Conservation (phyloP, 92 coral and sea anemone species). For the Porites cylindrica region DNA sequence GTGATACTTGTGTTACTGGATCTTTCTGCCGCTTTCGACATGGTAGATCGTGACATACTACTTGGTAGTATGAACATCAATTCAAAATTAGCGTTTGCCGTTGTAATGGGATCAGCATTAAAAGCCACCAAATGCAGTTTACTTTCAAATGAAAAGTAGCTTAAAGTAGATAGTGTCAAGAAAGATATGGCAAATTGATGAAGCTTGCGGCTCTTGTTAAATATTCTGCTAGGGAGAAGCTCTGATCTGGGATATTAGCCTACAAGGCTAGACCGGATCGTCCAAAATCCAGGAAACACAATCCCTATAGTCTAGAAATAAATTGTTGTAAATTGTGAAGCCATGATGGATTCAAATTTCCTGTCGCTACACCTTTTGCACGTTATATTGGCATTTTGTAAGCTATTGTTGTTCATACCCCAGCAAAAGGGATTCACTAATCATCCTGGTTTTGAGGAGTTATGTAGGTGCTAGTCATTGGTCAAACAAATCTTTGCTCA, state of each 20-base stretch:
- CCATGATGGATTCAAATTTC: background rate
- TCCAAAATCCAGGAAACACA: background rate
- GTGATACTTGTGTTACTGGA: too few species aligned
- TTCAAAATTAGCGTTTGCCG: too few species aligned
- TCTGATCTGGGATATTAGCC: too few species aligned
- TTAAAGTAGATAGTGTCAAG: background rate
- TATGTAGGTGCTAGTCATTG: too few species aligned
- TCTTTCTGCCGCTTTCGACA: too few species aligned
- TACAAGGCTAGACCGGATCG: slow-evolving; percentile 1
- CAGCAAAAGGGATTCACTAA: background rate
- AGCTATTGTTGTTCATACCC: background rate
- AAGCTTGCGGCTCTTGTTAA: too few species aligned
- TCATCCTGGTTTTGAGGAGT: too few species aligned
- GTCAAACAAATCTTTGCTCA: too few species aligned
- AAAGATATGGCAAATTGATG: background rate
- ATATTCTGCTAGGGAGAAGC: too few species aligned
- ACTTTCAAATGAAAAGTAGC: background rate
- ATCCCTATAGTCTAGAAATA: background rate
- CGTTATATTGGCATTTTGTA: background rate
- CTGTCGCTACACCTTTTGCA: background rate
- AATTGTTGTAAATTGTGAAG: background rate
- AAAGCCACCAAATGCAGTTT: background rate
- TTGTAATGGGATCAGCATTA: too few species aligned
- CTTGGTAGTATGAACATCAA: too few species aligned
- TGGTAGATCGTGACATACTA: too few species aligned